Evolutionary conservation across 2,888 invertebrate genomes (phyloP), one percentile per base, ranked within the genome.

Genomic region (Pammene aurita): DNA sequence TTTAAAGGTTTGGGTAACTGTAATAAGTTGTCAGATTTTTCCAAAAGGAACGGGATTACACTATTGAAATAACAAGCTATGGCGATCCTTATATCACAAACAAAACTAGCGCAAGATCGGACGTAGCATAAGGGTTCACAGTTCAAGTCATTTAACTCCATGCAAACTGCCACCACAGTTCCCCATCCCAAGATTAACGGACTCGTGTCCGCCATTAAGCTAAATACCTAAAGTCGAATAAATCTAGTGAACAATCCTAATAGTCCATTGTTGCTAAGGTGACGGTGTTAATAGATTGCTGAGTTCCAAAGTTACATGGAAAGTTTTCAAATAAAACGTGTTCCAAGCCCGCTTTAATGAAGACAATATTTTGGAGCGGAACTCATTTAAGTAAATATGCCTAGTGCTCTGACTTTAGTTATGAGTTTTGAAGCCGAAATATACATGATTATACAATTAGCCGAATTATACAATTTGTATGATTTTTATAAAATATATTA

Each of bases 311-410:
- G 62, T 90, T 88, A 90, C 84, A 83, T 78, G 79, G 71, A 76
- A 91, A 91, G 86, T 92, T 92, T 90, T 90, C 90, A 82, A 90
- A 90, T 92, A 88, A 90, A 90, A 88, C 84, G 84, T 80, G 78
- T 82, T 86, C 88, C 87, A 87, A 88, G 87, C 87, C 83, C 83
- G 74, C 79, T 84, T 85, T 89, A 88, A 90, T 89, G 89, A 90
- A 90, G 88, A 90, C 87, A 88, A 89, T 89, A 89, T 89, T 89
- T 87, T 84, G 84, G 79, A 80, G 83, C 78, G 75, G 74, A 85
- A 90, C 84, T 90, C 85, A 74, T 72, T 79, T 89, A 87, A 89
- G 90, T 88, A 88, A 89, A 87, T 89, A 41, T 62, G 38, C 26
- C 62, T 58, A 58, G 44, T 18, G 50, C 38, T 38, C n/a, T 62